Evolutionary conservation across 2,888 invertebrate species (phyloP).

Genomic region (Hofmannophila pseudospretella): DNA sequence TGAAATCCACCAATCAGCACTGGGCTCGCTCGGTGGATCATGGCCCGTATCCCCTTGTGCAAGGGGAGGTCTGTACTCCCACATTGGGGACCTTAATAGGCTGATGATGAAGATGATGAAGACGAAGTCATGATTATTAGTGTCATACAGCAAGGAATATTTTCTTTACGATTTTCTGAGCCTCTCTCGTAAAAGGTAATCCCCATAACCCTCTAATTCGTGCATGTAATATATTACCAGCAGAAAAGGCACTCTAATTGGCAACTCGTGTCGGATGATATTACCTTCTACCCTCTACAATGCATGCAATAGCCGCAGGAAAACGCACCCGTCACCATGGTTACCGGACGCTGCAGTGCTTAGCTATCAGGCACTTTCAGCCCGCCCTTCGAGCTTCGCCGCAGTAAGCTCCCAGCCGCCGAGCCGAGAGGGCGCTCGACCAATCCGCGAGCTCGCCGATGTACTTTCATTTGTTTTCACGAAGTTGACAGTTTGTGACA

Average conservation of each 20-base stretch:
- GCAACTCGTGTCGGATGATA: constrained; percentile 22
- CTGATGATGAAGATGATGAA: too few species aligned
- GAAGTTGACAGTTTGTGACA: constrained; percentile 18
- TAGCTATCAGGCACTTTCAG: background rate
- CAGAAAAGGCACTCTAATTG: constrained; percentile 23
- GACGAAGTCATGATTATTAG: too few species aligned
- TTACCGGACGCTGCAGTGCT: constrained; percentile 69
- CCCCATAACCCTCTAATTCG: too few species aligned
- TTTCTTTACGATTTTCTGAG: too few species aligned
- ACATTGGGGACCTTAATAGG: too few species aligned
- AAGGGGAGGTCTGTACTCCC: too few species aligned
- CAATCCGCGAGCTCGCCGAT: constrained; percentile 19
- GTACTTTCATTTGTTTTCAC: constrained; percentile 17
- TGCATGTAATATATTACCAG: too few species aligned
- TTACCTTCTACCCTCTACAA: constrained; percentile 33
- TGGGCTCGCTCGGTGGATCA: too few species aligned
- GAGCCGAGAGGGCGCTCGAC: constrained; percentile 32
- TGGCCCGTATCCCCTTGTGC: too few species aligned
- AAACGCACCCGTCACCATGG: constrained; percentile 56
- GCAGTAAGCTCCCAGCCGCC: constrained; percentile 56
- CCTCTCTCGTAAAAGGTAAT: too few species aligned
- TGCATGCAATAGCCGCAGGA: constrained; percentile 42
- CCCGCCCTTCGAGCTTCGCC: constrained; percentile 59
- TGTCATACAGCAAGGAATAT: too few species aligned
- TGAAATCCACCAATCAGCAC: too few species aligned